Evolutionary conservation across 2,888 invertebrate species (phyloP).

Genomic region (Asteroscopus sphinx): DNA sequence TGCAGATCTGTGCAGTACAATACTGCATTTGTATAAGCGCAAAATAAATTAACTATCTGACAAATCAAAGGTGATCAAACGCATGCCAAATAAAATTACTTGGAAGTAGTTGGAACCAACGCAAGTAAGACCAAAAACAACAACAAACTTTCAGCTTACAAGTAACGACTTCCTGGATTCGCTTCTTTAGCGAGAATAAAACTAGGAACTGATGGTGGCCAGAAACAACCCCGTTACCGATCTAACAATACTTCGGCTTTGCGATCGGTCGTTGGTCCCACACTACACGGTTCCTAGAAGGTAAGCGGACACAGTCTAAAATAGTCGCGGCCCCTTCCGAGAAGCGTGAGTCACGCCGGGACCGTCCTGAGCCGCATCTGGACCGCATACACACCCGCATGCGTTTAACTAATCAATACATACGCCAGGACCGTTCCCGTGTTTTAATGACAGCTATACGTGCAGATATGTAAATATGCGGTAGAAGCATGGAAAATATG

Average conservation of each 20-base stretch:
- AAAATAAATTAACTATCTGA: conserved; percentile 12
- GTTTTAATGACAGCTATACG: conserved; percentile 42
- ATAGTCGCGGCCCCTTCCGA: conserved; percentile 87
- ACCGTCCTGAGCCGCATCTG: conserved; percentile 84
- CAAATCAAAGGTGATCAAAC: conserved; percentile 27
- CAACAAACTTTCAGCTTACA: conserved; percentile 27
- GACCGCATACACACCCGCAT: conserved; percentile 71
- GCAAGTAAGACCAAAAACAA: conserved; percentile 22
- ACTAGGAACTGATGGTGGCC: conserved; percentile 76
- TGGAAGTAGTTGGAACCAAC: conserved; percentile 11
- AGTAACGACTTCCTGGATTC: conserved; percentile 68
- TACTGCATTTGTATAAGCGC: neutral
- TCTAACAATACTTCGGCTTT: conserved; percentile 86
- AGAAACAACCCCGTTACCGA: conserved; percentile 81
- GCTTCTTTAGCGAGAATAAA: conserved; percentile 74
- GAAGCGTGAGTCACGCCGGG: conserved; percentile 84
- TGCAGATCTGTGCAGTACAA: neutral
- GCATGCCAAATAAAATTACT: conserved; percentile 24
- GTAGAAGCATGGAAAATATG: conserved; percentile 1
- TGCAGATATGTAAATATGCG: conserved; percentile 23
- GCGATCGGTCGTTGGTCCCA: conserved; percentile 88
- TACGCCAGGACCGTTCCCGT: conserved; percentile 43
- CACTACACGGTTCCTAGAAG: conserved; percentile 85
- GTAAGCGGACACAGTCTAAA: conserved; percentile 89
- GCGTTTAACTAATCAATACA: conserved; percentile 53